Percentiles rank a stretch among this genome's conserved stretches.
phyloP scores from a whole-genome alignment of 2,113 vertebrate species.

The Pseudonaja textilis region DNA sequence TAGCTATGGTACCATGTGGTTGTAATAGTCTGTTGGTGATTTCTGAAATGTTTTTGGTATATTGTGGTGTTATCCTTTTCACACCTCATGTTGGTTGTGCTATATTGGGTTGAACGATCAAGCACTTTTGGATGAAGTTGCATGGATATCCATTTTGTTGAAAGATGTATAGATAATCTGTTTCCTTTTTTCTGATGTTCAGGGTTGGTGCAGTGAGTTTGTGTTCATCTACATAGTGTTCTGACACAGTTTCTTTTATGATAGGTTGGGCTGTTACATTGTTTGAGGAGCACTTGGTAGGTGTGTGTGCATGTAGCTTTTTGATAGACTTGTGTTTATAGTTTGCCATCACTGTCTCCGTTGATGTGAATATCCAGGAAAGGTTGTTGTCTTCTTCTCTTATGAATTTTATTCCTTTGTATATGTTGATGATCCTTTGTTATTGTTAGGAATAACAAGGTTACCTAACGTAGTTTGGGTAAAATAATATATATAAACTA shows the following conservation, averaged over 20 bases:
- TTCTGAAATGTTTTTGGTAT: background rate
- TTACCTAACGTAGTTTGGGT: too few relatives aligned
- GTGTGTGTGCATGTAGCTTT: background rate
- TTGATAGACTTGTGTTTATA: background rate
- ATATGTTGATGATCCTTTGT: background rate
- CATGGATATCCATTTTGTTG: background rate
- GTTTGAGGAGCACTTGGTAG: background rate
- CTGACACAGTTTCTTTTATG: background rate
- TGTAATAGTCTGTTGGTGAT: background rate
- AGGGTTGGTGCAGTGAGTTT: too few relatives aligned
- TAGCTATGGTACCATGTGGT: background rate
- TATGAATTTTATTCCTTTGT: background rate
- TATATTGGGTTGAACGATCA: background rate
- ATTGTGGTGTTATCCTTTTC: background rate
- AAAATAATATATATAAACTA: too few relatives aligned
- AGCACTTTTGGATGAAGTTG: background rate
- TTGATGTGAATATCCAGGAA: background rate
- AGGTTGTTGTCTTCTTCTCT: background rate
- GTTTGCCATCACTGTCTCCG: background rate
- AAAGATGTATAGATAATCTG: too few relatives aligned
- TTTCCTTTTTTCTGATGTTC: too few relatives aligned
- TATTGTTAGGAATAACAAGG: too few relatives aligned
- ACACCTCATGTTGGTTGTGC: background rate
- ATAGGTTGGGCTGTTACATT: background rate
- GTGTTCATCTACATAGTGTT: too few relatives aligned